phyloP scores from a whole-genome alignment of 1,140 invertebrate genomes.

The Bombus superbus region DNA sequence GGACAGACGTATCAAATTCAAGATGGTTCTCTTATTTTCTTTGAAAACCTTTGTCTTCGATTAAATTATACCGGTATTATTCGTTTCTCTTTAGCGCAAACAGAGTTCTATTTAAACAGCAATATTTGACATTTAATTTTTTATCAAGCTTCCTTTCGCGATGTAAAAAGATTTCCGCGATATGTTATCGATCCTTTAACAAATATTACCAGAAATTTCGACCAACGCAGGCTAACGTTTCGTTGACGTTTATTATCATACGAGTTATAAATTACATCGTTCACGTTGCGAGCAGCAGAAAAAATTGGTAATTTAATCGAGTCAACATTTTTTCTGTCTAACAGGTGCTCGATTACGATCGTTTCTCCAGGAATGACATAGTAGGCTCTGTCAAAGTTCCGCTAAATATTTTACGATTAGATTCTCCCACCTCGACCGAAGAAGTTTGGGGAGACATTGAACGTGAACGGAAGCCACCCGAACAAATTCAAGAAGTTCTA shows the following conservation, averaged over 20 bases:
- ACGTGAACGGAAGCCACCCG: slow-evolving; percentile 89
- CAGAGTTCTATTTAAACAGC: not conserved
- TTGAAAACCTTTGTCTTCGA: too few species aligned
- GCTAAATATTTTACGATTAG: slow-evolving; percentile 87
- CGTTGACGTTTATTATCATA: not conserved
- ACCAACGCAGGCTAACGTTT: not conserved
- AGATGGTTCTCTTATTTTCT: too few species aligned
- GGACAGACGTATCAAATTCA: too few species aligned
- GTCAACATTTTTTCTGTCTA: slow-evolving; percentile 8
- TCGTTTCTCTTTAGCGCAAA: not conserved
- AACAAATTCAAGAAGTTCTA: slow-evolving; percentile 91
- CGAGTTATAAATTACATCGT: not conserved
- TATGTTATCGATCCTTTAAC: not conserved
- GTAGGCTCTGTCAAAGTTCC: slow-evolving; percentile 89
- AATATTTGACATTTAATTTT: not conserved
- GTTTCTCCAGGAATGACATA: slow-evolving; percentile 91
- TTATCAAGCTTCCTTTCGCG: too few species aligned
- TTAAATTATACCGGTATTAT: too few species aligned
- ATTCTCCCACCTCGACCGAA: slow-evolving; percentile 86
- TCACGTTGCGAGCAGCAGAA: not conserved
- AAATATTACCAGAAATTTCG: not conserved
- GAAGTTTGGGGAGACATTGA: slow-evolving; percentile 92
- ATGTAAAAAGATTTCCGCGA: not conserved
- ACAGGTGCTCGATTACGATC: slow-evolving; percentile 87
- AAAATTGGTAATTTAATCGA: not conserved